Evolutionary conservation across 2,888 invertebrate species (phyloP).

Genomic region (Diaphora mendica): DNA sequence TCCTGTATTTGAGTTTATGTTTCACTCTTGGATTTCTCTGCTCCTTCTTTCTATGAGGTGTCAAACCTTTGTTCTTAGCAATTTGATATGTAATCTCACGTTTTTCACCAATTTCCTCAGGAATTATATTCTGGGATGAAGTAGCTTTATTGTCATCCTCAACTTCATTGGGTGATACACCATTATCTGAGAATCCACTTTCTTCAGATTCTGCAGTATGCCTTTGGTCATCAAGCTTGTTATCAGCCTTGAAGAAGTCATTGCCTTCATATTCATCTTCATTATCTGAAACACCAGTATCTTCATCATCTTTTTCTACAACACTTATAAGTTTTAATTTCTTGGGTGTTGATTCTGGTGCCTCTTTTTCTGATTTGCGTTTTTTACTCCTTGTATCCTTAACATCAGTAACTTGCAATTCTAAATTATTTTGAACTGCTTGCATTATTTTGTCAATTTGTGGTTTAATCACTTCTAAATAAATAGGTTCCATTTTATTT

Average conservation of each 20-base stretch:
- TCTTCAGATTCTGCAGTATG: conserved; percentile 75
- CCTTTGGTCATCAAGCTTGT: conserved; percentile 50
- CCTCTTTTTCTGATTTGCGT: conserved; percentile 65
- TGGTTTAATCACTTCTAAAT: conserved; percentile 88
- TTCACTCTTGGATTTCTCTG: conserved; percentile 98
- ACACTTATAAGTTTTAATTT: conserved; percentile 77
- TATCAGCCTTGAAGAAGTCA: conserved; percentile 65
- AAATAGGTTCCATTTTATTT: conserved; percentile 90
- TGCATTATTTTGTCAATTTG: conserved; percentile 89
- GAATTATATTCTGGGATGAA: conserved; percentile 61
- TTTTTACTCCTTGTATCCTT: conserved; percentile 56
- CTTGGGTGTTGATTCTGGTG: conserved; percentile 65
- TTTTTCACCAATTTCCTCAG: conserved; percentile 85
- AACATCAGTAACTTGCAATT: conserved; percentile 63
- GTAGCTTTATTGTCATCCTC: conserved; percentile 71
- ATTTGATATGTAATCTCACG: conserved; percentile 97
- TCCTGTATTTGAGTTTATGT: conserved; percentile 96
- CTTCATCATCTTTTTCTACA: conserved; percentile 77
- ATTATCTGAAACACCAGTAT: conserved; percentile 79
- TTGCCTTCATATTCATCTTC: conserved; percentile 77
- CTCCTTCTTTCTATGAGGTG: conserved; percentile 96
- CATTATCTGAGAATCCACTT: conserved; percentile 79
- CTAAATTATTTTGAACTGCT: conserved; percentile 80
- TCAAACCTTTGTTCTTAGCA: conserved; percentile 97
- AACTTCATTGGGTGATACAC: conserved; percentile 61